A percentile compares a stretch with the other conserved stretches of the same genome.
Evolutionary conservation across 1,140 invertebrate species (phyloP).

Genomic region (Danaus melanippus): DNA sequence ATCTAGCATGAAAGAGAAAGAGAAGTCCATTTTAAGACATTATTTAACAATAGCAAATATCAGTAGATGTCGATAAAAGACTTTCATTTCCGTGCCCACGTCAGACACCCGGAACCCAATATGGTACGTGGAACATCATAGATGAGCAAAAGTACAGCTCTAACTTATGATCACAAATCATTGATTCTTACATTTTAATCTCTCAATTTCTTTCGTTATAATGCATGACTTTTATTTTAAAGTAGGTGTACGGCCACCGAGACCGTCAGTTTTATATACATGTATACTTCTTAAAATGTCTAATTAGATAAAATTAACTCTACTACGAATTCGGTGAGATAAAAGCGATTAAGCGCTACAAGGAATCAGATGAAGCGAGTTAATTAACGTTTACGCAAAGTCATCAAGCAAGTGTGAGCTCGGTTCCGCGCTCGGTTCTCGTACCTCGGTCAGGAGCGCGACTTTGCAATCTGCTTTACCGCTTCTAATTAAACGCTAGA

Average conservation of each 20-base stretch:
- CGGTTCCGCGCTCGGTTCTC: slow-evolving; percentile 13
- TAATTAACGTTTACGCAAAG: slow-evolving; percentile 56
- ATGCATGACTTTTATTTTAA: too few species aligned
- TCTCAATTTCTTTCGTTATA: too few species aligned
- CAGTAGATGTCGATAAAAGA: slow-evolving; percentile 39
- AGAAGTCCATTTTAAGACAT: slow-evolving; percentile 12
- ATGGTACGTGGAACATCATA: slow-evolving; percentile 39
- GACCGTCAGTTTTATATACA: too few species aligned
- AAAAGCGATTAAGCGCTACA: slow-evolving; percentile 20
- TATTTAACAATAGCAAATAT: slow-evolving; percentile 28
- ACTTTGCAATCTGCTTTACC: slow-evolving; percentile 25
- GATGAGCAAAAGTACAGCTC: slow-evolving; percentile 26
- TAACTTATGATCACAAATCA: slow-evolving; percentile 31
- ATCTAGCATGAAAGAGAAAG: too few species aligned
- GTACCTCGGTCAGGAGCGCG: slow-evolving; percentile 31
- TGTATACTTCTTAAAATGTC: too few species aligned
- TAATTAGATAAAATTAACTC: background rate
- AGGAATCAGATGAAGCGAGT: slow-evolving; percentile 39
- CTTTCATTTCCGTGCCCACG: slow-evolving; percentile 53
- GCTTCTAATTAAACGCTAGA: slow-evolving; percentile 49
- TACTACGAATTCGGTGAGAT: slow-evolving; percentile 12
- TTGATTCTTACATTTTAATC: too few species aligned
- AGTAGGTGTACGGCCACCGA: too few species aligned
- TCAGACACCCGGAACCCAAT: slow-evolving; percentile 42
- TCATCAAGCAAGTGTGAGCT: slow-evolving; percentile 42